A percentile compares a stretch with the other conserved stretches of the same genome.
These are phyloP conservation scores for Lepus europaeus DNA, from an alignment of 2,113 vertebrate genomes.

Conservation along the genomic window DNA sequence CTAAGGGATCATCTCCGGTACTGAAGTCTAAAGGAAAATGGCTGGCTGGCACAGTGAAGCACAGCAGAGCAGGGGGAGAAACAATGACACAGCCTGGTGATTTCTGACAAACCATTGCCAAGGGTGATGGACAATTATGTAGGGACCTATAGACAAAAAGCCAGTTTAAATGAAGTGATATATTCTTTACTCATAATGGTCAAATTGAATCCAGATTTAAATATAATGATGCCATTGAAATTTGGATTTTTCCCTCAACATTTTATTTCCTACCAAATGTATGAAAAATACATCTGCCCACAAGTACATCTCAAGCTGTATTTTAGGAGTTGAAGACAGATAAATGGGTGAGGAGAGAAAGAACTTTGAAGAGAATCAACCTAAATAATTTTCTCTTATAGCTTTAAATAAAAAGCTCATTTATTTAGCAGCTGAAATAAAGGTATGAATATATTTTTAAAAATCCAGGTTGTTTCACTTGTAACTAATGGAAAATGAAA, in stretches of 20 bases:
- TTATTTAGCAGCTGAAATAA: slow-evolving; percentile 27
- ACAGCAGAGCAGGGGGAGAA: not conserved
- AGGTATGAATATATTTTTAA: slow-evolving; percentile 29
- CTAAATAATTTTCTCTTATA: slow-evolving; percentile 50
- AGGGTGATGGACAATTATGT: not conserved
- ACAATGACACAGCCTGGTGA: not conserved
- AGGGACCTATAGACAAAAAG: not conserved
- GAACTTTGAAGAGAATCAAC: slow-evolving; percentile 51
- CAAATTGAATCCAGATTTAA: slow-evolving; percentile 44
- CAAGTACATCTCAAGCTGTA: slow-evolving; percentile 55
- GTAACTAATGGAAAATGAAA: slow-evolving; percentile 60
- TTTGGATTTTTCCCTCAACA: not conserved
- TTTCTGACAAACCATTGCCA: not conserved
- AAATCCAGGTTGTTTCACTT: slow-evolving; percentile 50
- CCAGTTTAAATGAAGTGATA: not conserved
- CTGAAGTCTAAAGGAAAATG: not conserved
- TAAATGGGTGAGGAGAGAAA: not conserved
- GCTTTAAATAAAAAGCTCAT: slow-evolving; percentile 58
- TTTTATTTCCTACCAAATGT: slow-evolving; percentile 33
- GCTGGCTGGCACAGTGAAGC: not conserved
- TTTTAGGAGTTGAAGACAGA: slow-evolving; percentile 33
- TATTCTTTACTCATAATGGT: not conserved
- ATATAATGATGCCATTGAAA: not conserved
- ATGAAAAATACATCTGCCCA: slow-evolving; percentile 42
- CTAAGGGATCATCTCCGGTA: not conserved